These are phyloP conservation scores for Onychomys leucogaster DNA, from an alignment of 2,797 vertebrate genomes.

Conservation along the genomic window DNA sequence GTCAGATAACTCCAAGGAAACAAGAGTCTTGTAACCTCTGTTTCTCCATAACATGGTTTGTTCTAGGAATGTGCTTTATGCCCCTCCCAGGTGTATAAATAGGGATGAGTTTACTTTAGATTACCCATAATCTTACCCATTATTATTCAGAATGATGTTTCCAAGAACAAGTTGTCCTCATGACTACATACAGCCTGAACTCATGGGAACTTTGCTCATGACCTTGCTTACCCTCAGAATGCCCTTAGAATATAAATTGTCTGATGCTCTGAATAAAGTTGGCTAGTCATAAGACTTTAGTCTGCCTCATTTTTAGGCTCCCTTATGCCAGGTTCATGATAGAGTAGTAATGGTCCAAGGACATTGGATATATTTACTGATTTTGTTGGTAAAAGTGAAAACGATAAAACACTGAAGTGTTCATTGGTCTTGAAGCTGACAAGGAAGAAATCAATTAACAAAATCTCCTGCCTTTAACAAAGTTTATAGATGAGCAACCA, in stretches of 20 bases:
- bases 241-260: background rate
- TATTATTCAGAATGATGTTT: background rate
- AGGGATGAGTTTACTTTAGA: background rate
- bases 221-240: background rate
- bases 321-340: background rate
- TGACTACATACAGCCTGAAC: background rate
- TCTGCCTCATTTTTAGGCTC: background rate
- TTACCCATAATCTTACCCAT: too few species aligned
- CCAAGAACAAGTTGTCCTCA: background rate
- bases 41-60: background rate
- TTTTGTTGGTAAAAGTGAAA: conserved; percentile 65
- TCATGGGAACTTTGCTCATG: background rate
- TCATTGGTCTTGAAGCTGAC: background rate
- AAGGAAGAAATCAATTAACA: conserved; percentile 45
- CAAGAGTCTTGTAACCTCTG: background rate
- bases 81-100: background rate
- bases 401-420: background rate
- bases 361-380: conserved; percentile 43
- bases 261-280: background rate
- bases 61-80: background rate
- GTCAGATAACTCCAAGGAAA: background rate
- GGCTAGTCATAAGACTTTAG: background rate
- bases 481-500: conserved; percentile 4
- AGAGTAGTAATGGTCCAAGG: background rate
- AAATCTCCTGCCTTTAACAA: conserved; percentile 31